Percentiles rank a stretch among this genome's conserved stretches.
phyloP scores from a whole-genome alignment of 2,888 invertebrate species.

The Automeris io region DNA sequence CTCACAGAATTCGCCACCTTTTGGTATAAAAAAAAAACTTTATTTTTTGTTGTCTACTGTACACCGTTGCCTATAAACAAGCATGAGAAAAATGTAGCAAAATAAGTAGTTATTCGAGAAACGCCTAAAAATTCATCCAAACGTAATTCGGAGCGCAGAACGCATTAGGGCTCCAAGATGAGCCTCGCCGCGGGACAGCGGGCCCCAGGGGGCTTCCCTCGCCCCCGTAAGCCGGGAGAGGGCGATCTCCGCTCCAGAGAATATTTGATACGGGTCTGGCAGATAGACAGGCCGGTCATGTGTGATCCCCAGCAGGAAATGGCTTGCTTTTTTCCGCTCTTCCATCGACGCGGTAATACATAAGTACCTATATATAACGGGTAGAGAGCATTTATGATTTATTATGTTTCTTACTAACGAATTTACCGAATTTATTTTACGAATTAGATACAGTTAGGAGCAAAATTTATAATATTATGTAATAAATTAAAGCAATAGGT shows the following conservation, averaged over 20 bases:
- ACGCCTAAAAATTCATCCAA: slow-evolving; percentile 67
- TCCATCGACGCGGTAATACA: slow-evolving; percentile 64
- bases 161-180: slow-evolving; percentile 75
- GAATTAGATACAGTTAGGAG: no score
- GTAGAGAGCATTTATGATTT: slow-evolving; percentile 71
- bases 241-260: slow-evolving; percentile 75
- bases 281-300: slow-evolving; percentile 78
- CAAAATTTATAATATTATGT: no score
- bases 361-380: slow-evolving; percentile 50
- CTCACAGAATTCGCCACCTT: no score
- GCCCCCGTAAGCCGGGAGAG: slow-evolving; percentile 47
- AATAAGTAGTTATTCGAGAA: slow-evolving; percentile 10
- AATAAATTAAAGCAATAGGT: no score
- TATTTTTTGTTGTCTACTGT: no score
- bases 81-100: slow-evolving; percentile 2
- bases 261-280: slow-evolving; percentile 78
- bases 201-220: slow-evolving; percentile 66
- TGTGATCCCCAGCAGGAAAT: slow-evolving; percentile 75
- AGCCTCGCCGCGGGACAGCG: slow-evolving; percentile 75
- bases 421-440: no score
- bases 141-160: slow-evolving; percentile 61
- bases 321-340: slow-evolving; percentile 70
- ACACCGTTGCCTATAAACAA: no score
- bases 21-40: no score
- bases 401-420: no score